A percentile compares a stretch with the other conserved stretches of the same genome.
These are phyloP conservation scores for Sebastes ruberrimus DNA, from an alignment of 2,797 vertebrate genomes.

Conservation along the genomic window DNA sequence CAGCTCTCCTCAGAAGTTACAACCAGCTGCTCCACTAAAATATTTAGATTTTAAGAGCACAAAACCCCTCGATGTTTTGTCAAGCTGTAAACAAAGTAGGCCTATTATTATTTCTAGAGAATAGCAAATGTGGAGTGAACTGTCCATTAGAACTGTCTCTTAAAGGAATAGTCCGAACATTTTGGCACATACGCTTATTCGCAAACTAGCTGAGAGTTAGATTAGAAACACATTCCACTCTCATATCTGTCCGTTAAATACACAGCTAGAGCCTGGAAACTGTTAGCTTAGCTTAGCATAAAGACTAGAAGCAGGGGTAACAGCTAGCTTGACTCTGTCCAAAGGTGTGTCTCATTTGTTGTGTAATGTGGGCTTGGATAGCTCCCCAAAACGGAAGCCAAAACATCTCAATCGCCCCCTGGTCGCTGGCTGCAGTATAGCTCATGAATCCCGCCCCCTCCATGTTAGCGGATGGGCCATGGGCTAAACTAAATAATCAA, in stretches of 20 bases:
- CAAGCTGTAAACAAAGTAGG: not conserved
- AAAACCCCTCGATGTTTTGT: not conserved
- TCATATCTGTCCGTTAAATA: too few species aligned
- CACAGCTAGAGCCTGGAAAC: too few species aligned
- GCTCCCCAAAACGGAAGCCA: too few species aligned
- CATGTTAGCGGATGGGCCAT: too few species aligned
- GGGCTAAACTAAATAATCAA: too few species aligned
- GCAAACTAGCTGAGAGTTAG: not conserved
- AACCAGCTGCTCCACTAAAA: not conserved
- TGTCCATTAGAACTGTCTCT: not conserved
- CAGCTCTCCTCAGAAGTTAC: not conserved
- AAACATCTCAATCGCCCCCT: too few species aligned
- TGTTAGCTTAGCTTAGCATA: not conserved
- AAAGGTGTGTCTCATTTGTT: not conserved
- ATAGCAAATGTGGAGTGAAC: not conserved
- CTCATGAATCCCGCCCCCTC: too few species aligned
- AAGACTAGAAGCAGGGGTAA: not conserved
- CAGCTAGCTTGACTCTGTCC: not conserved
- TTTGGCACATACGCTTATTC: not conserved
- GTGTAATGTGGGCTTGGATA: not conserved
- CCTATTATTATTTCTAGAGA: not conserved
- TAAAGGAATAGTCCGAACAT: not conserved
- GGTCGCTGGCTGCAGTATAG: too few species aligned
- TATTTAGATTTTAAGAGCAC: slow-evolving; percentile 11
- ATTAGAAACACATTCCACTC: not conserved